Percentiles rank a stretch among this genome's conserved stretches.
Conservation (phyloP, 2,797 vertebrate species). For the Rhynchotus rufescens region DNA sequence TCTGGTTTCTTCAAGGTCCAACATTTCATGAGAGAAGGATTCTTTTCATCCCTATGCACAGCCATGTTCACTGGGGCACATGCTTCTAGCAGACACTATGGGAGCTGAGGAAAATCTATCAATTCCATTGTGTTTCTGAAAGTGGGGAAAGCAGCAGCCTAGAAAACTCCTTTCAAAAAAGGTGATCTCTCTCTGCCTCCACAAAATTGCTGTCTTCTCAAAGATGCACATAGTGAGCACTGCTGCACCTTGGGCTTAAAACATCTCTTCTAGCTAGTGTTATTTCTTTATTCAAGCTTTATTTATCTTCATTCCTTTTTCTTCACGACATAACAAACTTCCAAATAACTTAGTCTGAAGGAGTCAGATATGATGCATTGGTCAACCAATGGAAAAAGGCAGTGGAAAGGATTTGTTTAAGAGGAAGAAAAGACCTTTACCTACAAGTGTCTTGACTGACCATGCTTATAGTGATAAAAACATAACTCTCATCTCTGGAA, state of each 20-base stretch:
- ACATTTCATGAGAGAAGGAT: neutral
- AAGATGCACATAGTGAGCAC: neutral
- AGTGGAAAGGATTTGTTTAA: neutral
- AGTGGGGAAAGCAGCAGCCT: neutral
- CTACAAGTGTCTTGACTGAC: neutral
- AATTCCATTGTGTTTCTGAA: neutral
- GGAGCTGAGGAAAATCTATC: neutral
- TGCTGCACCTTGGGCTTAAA: neutral
- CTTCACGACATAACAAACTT: neutral
- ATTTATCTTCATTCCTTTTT: neutral
- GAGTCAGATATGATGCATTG: neutral
- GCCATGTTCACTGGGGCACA: neutral
- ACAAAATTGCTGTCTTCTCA: neutral
- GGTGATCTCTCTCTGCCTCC: neutral
- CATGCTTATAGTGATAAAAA: neutral
- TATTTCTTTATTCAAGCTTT: neutral
- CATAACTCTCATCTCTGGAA: fast-evolving
- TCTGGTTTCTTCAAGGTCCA: neutral
- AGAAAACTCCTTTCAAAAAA: neutral
- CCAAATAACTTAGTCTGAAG: neutral
- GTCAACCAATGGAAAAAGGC: neutral
- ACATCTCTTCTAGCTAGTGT: neutral
- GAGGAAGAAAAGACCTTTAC: neutral
- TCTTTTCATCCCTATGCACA: neutral
- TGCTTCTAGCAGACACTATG: neutral